phyloP scores from a whole-genome alignment of 2,888 invertebrate species.

The Drosophila imparisetae region DNA sequence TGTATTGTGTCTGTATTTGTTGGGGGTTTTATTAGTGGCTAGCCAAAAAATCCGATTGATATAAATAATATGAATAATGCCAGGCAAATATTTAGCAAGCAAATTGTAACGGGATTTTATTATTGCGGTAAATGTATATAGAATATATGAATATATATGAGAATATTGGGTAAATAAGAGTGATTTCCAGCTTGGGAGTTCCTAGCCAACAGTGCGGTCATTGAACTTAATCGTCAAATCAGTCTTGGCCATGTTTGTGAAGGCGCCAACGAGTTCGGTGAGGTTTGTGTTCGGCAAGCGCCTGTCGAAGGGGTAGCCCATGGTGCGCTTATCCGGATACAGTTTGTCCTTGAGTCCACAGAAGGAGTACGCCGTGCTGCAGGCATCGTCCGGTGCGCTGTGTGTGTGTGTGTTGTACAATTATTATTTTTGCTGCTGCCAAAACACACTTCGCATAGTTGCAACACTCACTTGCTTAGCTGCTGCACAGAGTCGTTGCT shows the following conservation, averaged over 20 bases:
- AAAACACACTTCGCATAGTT: not conserved
- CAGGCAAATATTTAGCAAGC: conserved; percentile 61
- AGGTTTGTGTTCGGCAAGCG: conserved; percentile 84
- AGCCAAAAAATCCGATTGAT: conserved; percentile 43
- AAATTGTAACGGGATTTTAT: conserved; percentile 47
- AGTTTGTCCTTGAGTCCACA: conserved; percentile 89
- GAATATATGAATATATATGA: conserved; percentile 9
- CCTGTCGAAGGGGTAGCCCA: conserved; percentile 88
- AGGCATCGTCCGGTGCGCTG: conserved; percentile 86
- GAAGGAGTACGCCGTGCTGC: conserved; percentile 89
- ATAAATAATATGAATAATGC: conserved; percentile 63
- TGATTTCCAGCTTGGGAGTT: not conserved
- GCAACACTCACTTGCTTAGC: conserved; percentile 83
- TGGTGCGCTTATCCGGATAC: conserved; percentile 88
- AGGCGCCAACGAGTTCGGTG: conserved; percentile 88
- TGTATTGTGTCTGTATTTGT: conserved; percentile 11
- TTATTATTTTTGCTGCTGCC: conserved; percentile 6
- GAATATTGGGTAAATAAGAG: conserved; percentile 10
- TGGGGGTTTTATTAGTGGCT: conserved; percentile 19
- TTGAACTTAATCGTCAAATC: conserved; percentile 87
- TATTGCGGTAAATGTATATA: conserved; percentile 22
- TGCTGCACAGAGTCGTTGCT: conserved; percentile 86
- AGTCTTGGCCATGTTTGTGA: conserved; percentile 89
- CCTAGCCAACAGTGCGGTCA: conserved; percentile 57
- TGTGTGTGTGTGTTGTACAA: not conserved